Evolutionary conservation across 2,888 invertebrate genomes (phyloP).

Genomic region (Caenorhabditis angaria): DNA sequence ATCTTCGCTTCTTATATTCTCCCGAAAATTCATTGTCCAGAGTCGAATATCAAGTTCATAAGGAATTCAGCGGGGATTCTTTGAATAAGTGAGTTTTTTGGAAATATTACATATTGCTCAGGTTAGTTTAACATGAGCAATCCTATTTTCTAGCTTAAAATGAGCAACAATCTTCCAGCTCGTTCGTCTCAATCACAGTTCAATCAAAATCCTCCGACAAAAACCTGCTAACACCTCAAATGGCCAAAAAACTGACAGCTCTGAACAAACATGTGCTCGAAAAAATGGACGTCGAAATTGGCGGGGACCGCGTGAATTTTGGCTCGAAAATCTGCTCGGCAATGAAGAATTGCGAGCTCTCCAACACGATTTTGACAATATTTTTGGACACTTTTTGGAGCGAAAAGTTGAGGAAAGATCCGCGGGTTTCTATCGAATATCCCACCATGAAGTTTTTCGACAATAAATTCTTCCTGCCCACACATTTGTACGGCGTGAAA

Average conservation of each 20-base stretch:
- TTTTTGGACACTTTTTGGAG: constrained; percentile 70
- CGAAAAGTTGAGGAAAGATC: constrained; percentile 66
- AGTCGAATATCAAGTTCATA: constrained; percentile 69
- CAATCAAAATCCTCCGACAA: constrained; percentile 58
- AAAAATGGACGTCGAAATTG: constrained; percentile 66
- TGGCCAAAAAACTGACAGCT: constrained; percentile 47
- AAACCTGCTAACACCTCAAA: constrained; percentile 56
- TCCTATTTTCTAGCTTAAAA: no score
- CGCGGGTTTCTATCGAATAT: constrained; percentile 64
- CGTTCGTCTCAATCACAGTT: constrained; percentile 68
- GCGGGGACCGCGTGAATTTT: constrained; percentile 56
- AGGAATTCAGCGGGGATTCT: constrained; percentile 70
- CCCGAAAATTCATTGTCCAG: constrained; percentile 68
- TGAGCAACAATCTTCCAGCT: constrained; percentile 47
- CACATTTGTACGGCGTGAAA: constrained; percentile 70
- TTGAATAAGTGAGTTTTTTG: constrained; percentile 59
- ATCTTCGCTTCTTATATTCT: constrained; percentile 71
- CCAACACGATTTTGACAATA: constrained; percentile 67
- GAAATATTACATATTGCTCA: not conserved
- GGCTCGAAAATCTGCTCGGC: constrained; percentile 65
- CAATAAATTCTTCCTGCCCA: constrained; percentile 70
- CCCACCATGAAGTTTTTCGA: constrained; percentile 71
- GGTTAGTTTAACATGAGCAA: no score
- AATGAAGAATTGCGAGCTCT: constrained; percentile 63
- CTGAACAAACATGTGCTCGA: constrained; percentile 65